Evolutionary conservation across 2,797 vertebrate species (phyloP), one percentile per base, ranked within the genome.

Genomic region (Erpetoichthys calabaricus): DNA sequence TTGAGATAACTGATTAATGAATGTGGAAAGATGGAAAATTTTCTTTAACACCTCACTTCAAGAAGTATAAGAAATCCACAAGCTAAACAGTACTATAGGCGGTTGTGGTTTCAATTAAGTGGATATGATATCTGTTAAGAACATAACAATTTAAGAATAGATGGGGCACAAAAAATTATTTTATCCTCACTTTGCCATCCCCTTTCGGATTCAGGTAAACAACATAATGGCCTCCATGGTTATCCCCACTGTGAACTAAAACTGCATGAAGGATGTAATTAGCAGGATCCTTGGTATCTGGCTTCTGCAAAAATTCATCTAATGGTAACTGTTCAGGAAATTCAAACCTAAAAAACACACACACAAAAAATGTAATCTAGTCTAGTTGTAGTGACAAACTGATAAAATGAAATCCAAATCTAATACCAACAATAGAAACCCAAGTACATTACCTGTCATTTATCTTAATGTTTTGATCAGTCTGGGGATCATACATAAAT

Each of bases 401-500:
- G 9, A 56, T 42, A 45, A 57, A 47, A 45, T 50, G 8, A n/a
- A 7, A 49, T 49, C n/a, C n/a, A n/a, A 49, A 49, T n/a, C 5
- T 49, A 7, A 49, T 49, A 49, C n/a, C 47, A 49, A n/a, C 47
- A 49, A n/a, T n/a, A 49, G 47, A 49, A 3, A 7, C n/a, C 47
- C 5, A 3, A 5, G 47, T 7, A 7, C 3, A 7, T 71, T 81
- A 98, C 96, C 92, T 88, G 78, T 98, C 95, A 6, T 99, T 99
- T 72, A 98, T 99, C 80, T 99, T 99, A 75, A 98, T 99, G 65
- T 99, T 99, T 80, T 99, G 96, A 87, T 99, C 95, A 2, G 94
- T 99, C 75, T 99, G 95, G 47, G 95, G 95, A 75, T 99, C 96
- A 42, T 99, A 99, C 95, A 99, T 99, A 78, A 99, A 99, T 71